Evolutionary conservation across 2,797 vertebrate species (phyloP), one percentile per base, ranked within the genome.

Genomic region (Allobates femoralis): DNA sequence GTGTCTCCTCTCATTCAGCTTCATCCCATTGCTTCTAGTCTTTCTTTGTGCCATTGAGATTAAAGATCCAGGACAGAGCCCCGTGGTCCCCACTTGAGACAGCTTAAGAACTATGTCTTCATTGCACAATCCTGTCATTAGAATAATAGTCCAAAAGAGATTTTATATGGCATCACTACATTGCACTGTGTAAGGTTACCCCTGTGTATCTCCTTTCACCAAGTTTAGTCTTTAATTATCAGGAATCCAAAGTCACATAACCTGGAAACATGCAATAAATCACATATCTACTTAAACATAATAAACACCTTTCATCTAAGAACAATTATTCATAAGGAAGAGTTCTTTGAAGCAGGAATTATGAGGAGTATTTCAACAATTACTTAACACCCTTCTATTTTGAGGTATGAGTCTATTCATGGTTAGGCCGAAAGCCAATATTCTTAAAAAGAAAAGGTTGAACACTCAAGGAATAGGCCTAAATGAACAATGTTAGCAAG

Each of bases 371-470:
- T 86, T 62, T 12, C 55, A 86, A 26, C 75, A 80, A 79, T 79
- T 55, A 85, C 46, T 79, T 77, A 66, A 76, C 83, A 77, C 16
- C 58, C 28, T 67, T 69, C 83, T 78, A 77, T 84, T 85, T 85
- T 69, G 41, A 71, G 84, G 53, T 26, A 55, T 18, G 16, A 67
- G 32, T 69, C 34, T 73, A 41, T 46, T 79, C 66, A 41, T 26
- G 34, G 46, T 73, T 34, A 75, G 78, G 67, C 78, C 69, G 26
- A 62, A 28, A 75, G 85, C 85, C 78, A 81, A 75, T 55, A 26
- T 53, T 28, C 34, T 73, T 55, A 23, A 37, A 26, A 34, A 28
- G 37, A n/a, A n/a, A n/a, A 64, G 21, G 41, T 34, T 11, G 26
- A 83, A 28, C 26, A 32, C 32, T 21, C 32, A 26, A 34, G 51